Evolutionary conservation across 2,797 vertebrate species (phyloP).

Genomic region (Orestias chungarensis): DNA sequence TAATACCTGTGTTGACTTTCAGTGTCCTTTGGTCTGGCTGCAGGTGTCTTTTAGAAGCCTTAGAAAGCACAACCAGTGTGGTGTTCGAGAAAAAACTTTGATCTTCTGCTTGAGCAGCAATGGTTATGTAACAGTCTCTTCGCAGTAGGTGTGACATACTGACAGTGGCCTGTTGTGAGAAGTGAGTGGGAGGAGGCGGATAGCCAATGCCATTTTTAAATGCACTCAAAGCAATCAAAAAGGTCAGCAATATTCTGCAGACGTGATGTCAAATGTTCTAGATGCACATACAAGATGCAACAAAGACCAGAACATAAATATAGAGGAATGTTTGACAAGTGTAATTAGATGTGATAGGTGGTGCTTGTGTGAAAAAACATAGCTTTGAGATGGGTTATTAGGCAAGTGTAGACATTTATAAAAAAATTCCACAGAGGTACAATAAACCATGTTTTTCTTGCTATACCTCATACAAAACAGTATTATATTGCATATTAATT

Average conservation of each 20-base stretch:
- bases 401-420: slow-evolving; percentile 22
- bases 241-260: slow-evolving; percentile 40
- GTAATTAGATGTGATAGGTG: slow-evolving; percentile 17
- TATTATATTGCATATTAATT: slow-evolving; percentile 18
- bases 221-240: slow-evolving; percentile 41
- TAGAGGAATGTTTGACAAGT: slow-evolving; percentile 50
- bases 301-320: slow-evolving; percentile 37
- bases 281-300: background rate
- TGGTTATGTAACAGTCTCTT: slow-evolving; percentile 57
- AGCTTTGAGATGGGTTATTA: slow-evolving; percentile 29
- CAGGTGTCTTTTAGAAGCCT: slow-evolving; percentile 21
- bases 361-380: slow-evolving; percentile 8
- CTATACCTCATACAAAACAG: slow-evolving; percentile 5
- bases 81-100: slow-evolving; percentile 35
- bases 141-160: slow-evolving; percentile 67
- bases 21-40: slow-evolving; percentile 40
- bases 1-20: slow-evolving; percentile 49
- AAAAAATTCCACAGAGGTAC: slow-evolving; percentile 14
- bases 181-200: slow-evolving; percentile 58
- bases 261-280: slow-evolving; percentile 33
- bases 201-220: slow-evolving; percentile 75
- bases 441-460: slow-evolving; percentile 24
- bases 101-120: slow-evolving; percentile 59
- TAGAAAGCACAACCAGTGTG: slow-evolving; percentile 19
- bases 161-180: slow-evolving; percentile 57